Base-by-base conservation (phyloP, 2,113 vertebrate species). In the Todiramphus chloris region DNA sequence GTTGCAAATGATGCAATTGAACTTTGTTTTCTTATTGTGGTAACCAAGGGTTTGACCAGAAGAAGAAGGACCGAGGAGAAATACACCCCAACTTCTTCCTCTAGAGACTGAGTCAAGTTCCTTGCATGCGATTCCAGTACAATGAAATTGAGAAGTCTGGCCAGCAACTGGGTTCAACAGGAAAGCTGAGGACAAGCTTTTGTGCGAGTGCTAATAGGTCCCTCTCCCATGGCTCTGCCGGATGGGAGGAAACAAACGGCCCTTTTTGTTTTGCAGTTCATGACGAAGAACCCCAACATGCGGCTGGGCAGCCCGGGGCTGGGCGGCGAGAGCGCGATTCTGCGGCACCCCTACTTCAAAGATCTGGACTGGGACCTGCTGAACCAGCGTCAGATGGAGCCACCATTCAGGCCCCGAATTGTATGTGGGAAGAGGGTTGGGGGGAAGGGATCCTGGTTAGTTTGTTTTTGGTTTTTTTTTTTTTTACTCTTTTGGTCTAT, bases 341-440 rank as follows among this genome's bases (percentile, higher is more conserved):
- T 98, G 80, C 94, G 94, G 93, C 99, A 99, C 41, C 82, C 97
- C 64, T 99, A 99, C 98, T 99, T 99, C 96, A 95, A 96, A 31
- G 96, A 96, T 80, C 98, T 99, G 20, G 98, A 99, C 93, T 99
- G 99, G 99, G 98, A 99, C 66, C 98, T 98, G 80, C 98, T 99
- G 60, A 99, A 99, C 97, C 98, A 96, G 59, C 98, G 99, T 88
- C 98, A 98, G 87, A 94, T 99, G 44, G 99, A 99, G 93, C 99
- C 99, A 3, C 99, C 99, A 0, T 99, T 99, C 98, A 98, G 99
- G 85, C 99, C 99, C 73, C 98, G 99, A 87, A 99, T 99, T 17
- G 99, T 99, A 98, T 62, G 98, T 98, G 84, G 56, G 56, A 33
- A 73, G 74, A 18, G n/a, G 51, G 50, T 13, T 6, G 30, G 35